A percentile compares a stretch with the other conserved stretches of the same genome.
phyloP scores from a whole-genome alignment of 1,140 invertebrate species.

The Drosophila sucinea region DNA sequence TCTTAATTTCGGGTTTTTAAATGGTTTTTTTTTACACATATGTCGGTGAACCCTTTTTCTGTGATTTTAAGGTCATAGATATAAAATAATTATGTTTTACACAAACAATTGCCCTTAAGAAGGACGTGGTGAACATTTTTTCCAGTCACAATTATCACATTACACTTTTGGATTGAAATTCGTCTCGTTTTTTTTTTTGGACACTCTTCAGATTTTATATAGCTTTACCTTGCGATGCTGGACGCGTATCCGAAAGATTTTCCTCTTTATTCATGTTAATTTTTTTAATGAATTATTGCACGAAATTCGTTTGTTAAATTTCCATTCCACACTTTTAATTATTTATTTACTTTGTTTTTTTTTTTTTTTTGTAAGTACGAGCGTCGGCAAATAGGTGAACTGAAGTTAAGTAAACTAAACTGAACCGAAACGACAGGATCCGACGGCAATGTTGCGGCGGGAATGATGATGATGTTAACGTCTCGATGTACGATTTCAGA shows the following conservation, averaged over 20 bases:
- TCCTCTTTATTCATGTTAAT: conserved; percentile 72
- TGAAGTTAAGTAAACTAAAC: conserved; percentile 1
- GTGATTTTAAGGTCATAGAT: neutral
- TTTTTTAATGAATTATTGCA: neutral
- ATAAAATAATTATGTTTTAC: conserved; percentile 45
- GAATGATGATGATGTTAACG: conserved; percentile 76
- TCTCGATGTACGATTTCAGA: conserved; percentile 82
- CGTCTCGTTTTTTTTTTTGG: neutral
- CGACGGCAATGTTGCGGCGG: conserved; percentile 44
- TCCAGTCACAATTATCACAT: neutral
- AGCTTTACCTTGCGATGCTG: conserved; percentile 71
- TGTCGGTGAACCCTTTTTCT: neutral
- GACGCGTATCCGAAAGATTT: conserved; percentile 59
- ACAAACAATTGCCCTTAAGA: conserved; percentile 47
- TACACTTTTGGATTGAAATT: neutral
- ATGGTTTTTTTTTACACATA: conserved; percentile 21
- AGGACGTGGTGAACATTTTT: conserved; percentile 16
- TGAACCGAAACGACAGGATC: conserved; percentile 33
- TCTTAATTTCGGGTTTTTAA: conserved; percentile 17
- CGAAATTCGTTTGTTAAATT: conserved; percentile 3
- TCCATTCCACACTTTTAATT: conserved; percentile 23
- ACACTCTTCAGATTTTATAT: neutral
- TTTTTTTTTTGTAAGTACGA: neutral
- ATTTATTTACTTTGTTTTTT: neutral
- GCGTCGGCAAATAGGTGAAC: conserved; percentile 41